These are phyloP conservation scores for Megalops cyprinoides DNA, from an alignment of 2,797 vertebrate species.

Conservation along the genomic window DNA sequence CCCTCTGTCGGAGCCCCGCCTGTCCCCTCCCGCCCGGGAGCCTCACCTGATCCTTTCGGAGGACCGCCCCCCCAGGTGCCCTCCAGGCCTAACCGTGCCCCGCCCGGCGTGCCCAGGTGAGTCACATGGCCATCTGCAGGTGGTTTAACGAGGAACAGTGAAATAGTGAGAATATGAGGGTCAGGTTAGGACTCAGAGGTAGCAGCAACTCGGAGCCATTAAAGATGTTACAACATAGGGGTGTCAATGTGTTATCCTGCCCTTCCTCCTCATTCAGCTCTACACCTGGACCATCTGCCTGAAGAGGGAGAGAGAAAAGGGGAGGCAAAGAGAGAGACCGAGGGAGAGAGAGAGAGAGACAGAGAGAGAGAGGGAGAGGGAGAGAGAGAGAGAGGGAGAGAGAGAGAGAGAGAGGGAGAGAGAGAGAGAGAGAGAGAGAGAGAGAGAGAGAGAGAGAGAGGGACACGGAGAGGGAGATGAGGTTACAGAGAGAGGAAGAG, in stretches of 20 bases:
- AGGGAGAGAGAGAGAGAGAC: background rate
- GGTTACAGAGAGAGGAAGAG: background rate
- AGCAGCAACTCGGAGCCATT: too few species aligned
- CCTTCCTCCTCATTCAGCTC: background rate
- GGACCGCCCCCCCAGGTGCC: slow-evolving; percentile 88
- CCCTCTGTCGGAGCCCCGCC: slow-evolving; percentile 81
- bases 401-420: too few species aligned
- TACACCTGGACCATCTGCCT: background rate
- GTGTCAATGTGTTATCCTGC: background rate
- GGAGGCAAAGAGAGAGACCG: background rate
- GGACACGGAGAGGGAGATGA: too few species aligned
- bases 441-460: too few species aligned
- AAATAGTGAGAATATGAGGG: background rate
- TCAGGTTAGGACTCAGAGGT: background rate
- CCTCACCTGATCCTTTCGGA: slow-evolving; percentile 88
- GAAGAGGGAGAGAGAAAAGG: background rate
- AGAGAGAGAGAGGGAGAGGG: too few species aligned
- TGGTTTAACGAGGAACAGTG: too few species aligned
- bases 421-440: background rate
- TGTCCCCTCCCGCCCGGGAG: slow-evolving; percentile 87
- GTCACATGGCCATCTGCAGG: slow-evolving; percentile 43
- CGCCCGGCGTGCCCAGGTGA: slow-evolving; percentile 95
- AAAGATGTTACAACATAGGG: background rate
- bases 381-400: too few species aligned
- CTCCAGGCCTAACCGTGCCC: slow-evolving; percentile 89